Base-by-base conservation (phyloP, 2,113 vertebrate genomes). In the Protobothrops flavoviridis region DNA sequence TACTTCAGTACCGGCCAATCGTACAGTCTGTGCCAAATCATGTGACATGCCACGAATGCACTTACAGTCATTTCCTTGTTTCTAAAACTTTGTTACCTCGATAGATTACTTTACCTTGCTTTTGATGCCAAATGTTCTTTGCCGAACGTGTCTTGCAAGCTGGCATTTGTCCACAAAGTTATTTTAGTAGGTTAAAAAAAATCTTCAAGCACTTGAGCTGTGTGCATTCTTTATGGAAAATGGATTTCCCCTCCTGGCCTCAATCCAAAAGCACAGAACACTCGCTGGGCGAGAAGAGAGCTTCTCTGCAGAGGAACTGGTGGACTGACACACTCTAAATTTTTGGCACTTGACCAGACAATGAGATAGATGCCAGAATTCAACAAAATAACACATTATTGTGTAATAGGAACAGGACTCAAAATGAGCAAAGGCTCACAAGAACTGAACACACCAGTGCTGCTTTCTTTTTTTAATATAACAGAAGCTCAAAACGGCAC, bases 241-340 rank as follows among this genome's bases (percentile, higher is more conserved):
- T 99, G 98, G 98, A 98, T 98, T 99, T 99, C 98, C 98, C 98
- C 98, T 97, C 97, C 96, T 99, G 98, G 98, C 98, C 96, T 24
- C 23, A 26, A 96, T 98, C 98, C 98, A 99, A 97, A 96, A 98
- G 97, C 94, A 94, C 96, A 56, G 97, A 98, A 95, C 97, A 96
- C 97, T 97, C 94, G 97, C 98, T 97, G 98, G 98, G 98, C 95
- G 97, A 98, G 97, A 98, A 97, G 97, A 98, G 97, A 96, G 97
- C 97, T 96, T 97, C 97, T 97, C 97, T 97, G 97, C 97, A 95
- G 97, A 98, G 97, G 97, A 98, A 97, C 98, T 97, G 97, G 97
- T 98, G 98, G 97, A 98, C 98, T 98, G 98, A 98, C 98, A 98
- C 98, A 97, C 97, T 97, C 97, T 97, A 97, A 97, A 97, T 97